These are phyloP conservation scores for Reticulitermes speratus DNA, from an alignment of 1,140 invertebrate genomes.

Conservation along the genomic window DNA sequence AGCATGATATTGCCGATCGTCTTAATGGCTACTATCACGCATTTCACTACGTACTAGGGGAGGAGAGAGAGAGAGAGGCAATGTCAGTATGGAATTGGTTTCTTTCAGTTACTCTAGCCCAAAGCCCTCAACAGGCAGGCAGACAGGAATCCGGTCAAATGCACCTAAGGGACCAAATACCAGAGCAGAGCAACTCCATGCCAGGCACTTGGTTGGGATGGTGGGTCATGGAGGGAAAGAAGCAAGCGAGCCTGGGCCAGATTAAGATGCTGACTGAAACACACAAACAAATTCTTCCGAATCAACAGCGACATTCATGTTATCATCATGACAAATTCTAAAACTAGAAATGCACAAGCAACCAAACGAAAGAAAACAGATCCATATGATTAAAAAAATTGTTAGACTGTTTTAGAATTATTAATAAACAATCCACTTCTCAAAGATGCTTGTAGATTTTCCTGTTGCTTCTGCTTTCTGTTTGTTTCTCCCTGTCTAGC, in stretches of 20 bases:
- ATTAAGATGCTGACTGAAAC: conserved; percentile 28
- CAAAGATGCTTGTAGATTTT: neutral
- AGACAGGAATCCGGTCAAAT: conserved; percentile 33
- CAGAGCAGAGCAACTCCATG: conserved; percentile 25
- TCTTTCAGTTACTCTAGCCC: conserved; percentile 29
- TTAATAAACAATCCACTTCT: conserved; percentile 1
- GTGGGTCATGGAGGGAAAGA: neutral
- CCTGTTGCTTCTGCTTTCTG: neutral
- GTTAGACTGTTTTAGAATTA: conserved; percentile 1
- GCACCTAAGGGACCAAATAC: conserved; percentile 31
- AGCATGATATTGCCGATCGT: conserved; percentile 99
- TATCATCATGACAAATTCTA: neutral
- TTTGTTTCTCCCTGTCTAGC: neutral
- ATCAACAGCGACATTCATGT: conserved; percentile 5
- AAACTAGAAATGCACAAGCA: conserved; percentile 7
- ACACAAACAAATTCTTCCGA: conserved; percentile 10
- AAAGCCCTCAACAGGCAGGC: conserved; percentile 32
- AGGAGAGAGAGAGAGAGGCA: conserved; percentile 35
- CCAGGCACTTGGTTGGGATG: neutral
- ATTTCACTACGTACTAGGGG: conserved; percentile 93
- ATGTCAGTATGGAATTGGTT: conserved; percentile 33
- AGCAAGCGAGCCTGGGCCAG: conserved; percentile 20
- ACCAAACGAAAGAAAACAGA: neutral
- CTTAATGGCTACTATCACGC: conserved; percentile 98
- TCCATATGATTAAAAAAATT: neutral